Percentiles rank a stretch among this genome's conserved stretches.
phyloP scores from a whole-genome alignment of 2,888 invertebrate genomes.

The Heliconius hortense region DNA sequence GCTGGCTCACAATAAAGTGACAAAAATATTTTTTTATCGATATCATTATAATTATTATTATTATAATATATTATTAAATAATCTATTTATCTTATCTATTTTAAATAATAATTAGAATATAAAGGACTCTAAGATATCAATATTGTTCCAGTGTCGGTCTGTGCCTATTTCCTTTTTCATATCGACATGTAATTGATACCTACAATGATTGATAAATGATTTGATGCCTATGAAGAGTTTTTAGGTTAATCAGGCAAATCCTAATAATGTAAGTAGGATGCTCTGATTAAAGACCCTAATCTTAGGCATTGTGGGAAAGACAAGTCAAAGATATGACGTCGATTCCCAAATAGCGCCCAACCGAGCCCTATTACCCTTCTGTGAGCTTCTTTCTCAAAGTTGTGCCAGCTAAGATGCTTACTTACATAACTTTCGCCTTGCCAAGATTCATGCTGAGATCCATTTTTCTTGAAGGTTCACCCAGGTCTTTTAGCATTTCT shows the following conservation, averaged over 20 bases:
- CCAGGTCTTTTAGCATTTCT: too few relatives aligned
- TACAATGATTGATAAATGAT: neutral
- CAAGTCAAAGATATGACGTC: too few relatives aligned
- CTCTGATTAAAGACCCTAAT: too few relatives aligned
- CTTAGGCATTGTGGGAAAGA: too few relatives aligned
- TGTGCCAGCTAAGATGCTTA: too few relatives aligned
- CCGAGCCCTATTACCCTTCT: too few relatives aligned
- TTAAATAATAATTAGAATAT: neutral
- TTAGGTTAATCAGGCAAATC: neutral
- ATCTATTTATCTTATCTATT: slow-evolving; percentile 17
- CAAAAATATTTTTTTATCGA: slow-evolving; percentile 39
- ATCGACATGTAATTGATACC: neutral
- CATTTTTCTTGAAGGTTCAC: too few relatives aligned
- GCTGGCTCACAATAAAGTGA: slow-evolving; percentile 51
- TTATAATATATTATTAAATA: slow-evolving; percentile 6
- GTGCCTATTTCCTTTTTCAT: neutral
- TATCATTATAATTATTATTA: slow-evolving; percentile 16
- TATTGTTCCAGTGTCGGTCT: neutral
- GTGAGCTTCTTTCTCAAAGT: too few relatives aligned
- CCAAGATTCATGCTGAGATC: too few relatives aligned
- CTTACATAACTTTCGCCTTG: too few relatives aligned
- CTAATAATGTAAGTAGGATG: too few relatives aligned
- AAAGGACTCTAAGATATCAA: neutral
- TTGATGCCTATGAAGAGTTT: neutral
- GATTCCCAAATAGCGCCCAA: too few relatives aligned